Conservation (phyloP, 2,888 invertebrate species). For the Limnephilus marmoratus region DNA sequence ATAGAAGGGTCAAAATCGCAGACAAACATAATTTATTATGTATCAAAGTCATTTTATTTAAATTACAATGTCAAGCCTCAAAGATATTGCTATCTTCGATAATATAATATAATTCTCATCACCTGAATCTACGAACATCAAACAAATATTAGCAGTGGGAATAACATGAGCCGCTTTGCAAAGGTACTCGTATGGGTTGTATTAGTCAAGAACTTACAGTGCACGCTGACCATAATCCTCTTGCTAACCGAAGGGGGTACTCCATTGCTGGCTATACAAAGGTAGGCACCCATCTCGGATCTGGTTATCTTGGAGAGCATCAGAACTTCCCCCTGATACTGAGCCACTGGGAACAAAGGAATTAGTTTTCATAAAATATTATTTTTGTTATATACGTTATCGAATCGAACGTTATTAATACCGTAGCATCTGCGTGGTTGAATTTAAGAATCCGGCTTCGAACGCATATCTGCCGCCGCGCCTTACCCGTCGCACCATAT, state of each 20-base stretch:
- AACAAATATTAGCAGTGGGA: neutral
- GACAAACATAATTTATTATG: too few species aligned
- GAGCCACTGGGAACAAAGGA: conserved; percentile 76
- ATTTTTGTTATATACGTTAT: too few species aligned
- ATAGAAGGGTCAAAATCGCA: too few species aligned
- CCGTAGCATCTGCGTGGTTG: too few species aligned
- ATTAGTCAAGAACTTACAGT: conserved; percentile 83
- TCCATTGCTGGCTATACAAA: conserved; percentile 93
- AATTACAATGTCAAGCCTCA: too few species aligned
- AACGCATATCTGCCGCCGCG: too few species aligned
- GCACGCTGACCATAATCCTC: conserved; percentile 90
- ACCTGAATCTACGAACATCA: neutral
- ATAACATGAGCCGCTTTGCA: neutral
- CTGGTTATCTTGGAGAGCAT: conserved; percentile 88
- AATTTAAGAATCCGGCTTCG: too few species aligned
- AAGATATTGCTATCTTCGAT: too few species aligned
- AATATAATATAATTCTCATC: neutral
- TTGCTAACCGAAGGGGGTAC: conserved; percentile 93
- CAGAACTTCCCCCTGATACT: conserved; percentile 86
- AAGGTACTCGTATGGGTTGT: neutral
- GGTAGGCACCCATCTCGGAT: conserved; percentile 93
- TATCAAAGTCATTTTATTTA: too few species aligned
- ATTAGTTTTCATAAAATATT: neutral
- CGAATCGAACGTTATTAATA: too few species aligned
- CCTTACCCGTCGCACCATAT: too few species aligned